phyloP scores from a whole-genome alignment of 1,140 invertebrate genomes.

The Antheraea mylitta region DNA sequence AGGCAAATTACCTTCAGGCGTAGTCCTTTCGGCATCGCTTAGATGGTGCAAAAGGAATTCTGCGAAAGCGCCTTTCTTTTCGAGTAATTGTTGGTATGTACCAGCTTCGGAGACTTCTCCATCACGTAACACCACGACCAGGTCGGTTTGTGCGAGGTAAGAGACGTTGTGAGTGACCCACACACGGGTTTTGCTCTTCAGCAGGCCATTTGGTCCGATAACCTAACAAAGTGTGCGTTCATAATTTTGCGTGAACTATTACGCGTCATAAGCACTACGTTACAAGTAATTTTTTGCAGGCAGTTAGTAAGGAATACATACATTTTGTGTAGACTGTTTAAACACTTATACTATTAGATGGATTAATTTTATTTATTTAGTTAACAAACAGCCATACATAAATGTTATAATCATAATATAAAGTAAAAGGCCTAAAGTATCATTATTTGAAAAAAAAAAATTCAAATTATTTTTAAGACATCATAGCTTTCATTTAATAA shows the following conservation, averaged over 20 bases:
- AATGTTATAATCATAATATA: no score
- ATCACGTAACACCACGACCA: constrained; percentile 92
- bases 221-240: constrained; percentile 72
- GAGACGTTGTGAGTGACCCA: constrained; percentile 95
- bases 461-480: no score
- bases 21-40: constrained; percentile 81
- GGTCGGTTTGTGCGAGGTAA: constrained; percentile 92
- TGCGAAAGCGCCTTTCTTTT: constrained; percentile 89
- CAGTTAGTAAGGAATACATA: no score
- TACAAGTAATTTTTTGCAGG: no score
- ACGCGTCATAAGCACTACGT: no score
- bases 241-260: neutral
- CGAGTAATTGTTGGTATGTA: constrained; percentile 89
- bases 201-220: constrained; percentile 88
- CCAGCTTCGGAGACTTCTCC: constrained; percentile 92
- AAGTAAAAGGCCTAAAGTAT: no score
- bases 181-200: constrained; percentile 90
- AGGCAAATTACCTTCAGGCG: constrained; percentile 51
- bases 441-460: no score
- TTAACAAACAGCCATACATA: no score
- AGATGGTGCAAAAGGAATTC: constrained; percentile 91
- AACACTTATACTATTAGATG: no score
- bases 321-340: no score
- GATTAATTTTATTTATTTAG: no score
- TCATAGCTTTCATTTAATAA: no score